These are phyloP conservation scores for Echinometra lucunter DNA, from an alignment of 53 echinoderm and acorn worm genomes.

Conservation along the genomic window DNA sequence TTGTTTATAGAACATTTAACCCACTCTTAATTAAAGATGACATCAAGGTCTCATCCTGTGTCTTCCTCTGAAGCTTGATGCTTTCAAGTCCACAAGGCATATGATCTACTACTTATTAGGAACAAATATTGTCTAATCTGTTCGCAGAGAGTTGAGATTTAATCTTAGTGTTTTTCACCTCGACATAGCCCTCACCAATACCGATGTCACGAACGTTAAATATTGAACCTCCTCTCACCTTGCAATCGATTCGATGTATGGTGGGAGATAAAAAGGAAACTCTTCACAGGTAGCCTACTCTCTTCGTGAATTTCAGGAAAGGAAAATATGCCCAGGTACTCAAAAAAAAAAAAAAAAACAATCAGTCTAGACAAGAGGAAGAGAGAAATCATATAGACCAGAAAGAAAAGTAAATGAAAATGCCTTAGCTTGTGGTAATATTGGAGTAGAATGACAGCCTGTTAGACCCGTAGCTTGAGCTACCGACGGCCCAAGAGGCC, in stretches of 20 bases:
- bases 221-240: constrained; percentile 64
- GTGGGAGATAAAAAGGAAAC: constrained; percentile 32
- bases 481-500: no score
- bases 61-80: not conserved
- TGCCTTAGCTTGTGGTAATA: not conserved
- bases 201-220: constrained; percentile 62
- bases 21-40: constrained; percentile 28
- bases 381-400: not conserved
- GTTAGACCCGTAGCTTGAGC: no score
- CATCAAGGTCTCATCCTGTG: not conserved
- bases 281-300: constrained; percentile 29
- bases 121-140: constrained; percentile 53
- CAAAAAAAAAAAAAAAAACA: constrained; percentile 15
- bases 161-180: constrained; percentile 25
- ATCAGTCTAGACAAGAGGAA: constrained; percentile 2
- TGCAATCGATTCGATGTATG: constrained; percentile 47
- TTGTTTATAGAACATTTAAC: constrained; percentile 12
- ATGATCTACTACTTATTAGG: not conserved
- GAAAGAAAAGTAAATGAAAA: not conserved
- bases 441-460: no score
- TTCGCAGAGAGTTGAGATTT: constrained; percentile 27
- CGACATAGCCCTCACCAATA: constrained; percentile 26
- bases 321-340: constrained; percentile 44
- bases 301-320: constrained; percentile 35
- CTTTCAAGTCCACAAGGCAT: not conserved